Evolutionary conservation across 2,888 invertebrate species (phyloP), one percentile per base, ranked within the genome.

Genomic region (Eupithecia subfuscata): DNA sequence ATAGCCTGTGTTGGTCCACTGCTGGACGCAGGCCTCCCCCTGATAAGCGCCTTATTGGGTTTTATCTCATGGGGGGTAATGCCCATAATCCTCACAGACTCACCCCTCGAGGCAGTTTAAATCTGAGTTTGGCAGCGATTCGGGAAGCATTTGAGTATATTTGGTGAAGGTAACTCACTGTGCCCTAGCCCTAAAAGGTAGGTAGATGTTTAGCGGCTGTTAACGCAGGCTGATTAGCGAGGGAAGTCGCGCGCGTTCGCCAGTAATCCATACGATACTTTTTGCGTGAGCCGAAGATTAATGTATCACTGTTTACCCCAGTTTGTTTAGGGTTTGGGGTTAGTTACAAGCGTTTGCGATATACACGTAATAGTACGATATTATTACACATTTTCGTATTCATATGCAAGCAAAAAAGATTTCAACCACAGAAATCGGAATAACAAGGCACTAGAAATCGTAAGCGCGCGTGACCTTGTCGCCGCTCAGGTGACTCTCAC

Each of bases 241-340:
- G 73, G 52, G 74, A 78, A 79, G 79, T 75, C 76, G 76, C 70
- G 75, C 64, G 75, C 74, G 74, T 68, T 25, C 73, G 77, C 78
- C 43, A 71, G 70, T 90, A 89, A 90, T 90, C 81, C 81, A 80
- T 79, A 81, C 82, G 81, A 81, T 91, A 90, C 90, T 90, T 91
- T 91, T 88, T 88, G 86, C 84, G 85, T 85, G 87, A 87, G 86
- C 87, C 84, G 87, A 89, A 91, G 92, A 91, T 92, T 91, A 91
- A 92, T 91, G 91, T 89, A 86, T 88, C 85, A 86, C 86, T 88
- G 87, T 92, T 92, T 90, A 90, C 89, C 87, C 89, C 87, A 90
- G 90, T 91, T 93, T 90, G 85, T 86, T 84, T 79, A 73, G 70
- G 78, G 74, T 79, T 43, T 14, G 75, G 76, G 37, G 18, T 68